Base-by-base conservation (phyloP, 2,888 invertebrate species). In the Acronicta alni region DNA sequence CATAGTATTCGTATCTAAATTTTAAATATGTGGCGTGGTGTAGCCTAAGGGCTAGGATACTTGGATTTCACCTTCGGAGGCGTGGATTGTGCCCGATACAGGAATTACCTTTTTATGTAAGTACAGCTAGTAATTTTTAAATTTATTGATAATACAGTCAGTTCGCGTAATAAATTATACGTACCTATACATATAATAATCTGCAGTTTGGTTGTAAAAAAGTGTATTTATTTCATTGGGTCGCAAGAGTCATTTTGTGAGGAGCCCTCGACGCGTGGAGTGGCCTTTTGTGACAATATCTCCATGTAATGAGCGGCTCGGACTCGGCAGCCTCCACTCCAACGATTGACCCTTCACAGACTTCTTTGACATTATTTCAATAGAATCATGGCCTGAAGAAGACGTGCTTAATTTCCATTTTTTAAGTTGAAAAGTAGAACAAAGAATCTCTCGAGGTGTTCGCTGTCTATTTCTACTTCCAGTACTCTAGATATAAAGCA, bases 281-380 rank as follows among this genome's bases (percentile, higher is more conserved):
- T 55, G 59, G 42, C 4, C 37, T 61, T 49, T 66, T 52, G 60
- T 42, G 43, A 44, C 55, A 52, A 55, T 58, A 67, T 68, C 75
- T 46, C 44, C 68, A 48, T 52, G 23, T 67, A 67, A 63, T 58
- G 72, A 74, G 65, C 60, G 56, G 8, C 51, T 43, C 32, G 26
- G 45, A 14, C 56, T 37, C 20, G 48, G 43, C 14, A 9, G 38
- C 10, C 44, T 52, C 42, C 56, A 45, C 47, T 47, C 23, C n/a
- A 10, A 17, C 23, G 15, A 68, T 18, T 42, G 63, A 23, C 39
- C 4, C 57, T 68, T 39, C 17, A 56, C 20, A n/a, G 4, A 14
- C 15, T 43, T 53, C 57, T 68, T 58, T 20, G 35, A 37, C 47
- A 52, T 44, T 44, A 35, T n/a, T 44, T 39, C 39, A 41, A 39